Evolutionary conservation across 2,113 vertebrate genomes (phyloP), one percentile per base, ranked within the genome.

Genomic region (Heteronetta atricapilla): DNA sequence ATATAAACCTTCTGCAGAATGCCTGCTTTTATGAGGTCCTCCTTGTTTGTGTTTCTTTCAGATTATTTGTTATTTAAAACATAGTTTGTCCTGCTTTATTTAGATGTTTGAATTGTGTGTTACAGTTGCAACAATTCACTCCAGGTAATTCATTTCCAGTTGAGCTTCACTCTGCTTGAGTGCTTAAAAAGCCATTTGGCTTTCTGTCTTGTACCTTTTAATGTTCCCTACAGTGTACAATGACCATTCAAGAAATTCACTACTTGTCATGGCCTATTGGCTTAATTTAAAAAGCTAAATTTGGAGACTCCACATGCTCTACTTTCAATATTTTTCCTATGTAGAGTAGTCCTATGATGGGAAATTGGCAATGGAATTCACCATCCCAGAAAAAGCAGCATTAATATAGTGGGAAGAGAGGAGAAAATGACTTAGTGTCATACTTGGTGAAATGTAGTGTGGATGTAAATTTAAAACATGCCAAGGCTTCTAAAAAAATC

Each of bases 221-320:
- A 93, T 80, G 46, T 28, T 50, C 83, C 67, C 85, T 3, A 3
- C 70, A 70, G 78, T 36, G 67, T 89, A 59, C 75, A 96, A 55
- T 89, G 91, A 59, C 70, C 0, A 9, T 89, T 95, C 36, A 70
- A 89, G 78, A 93, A 94, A 87, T 77, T 86, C 79, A 75, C 60
- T 84, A 44, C 48, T 38, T 96, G 56, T 91, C 56, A 68, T 46
- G 50, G 58, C 70, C 46, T 89, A 69, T 85, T 87, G 67, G 38
- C 92, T 96, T 80, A 94, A 94, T 86, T 94, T 67, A 67, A 92
- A 95, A 93, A 93, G 46, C 36, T 82, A 85, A 92, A 90, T 75
- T 77, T 94, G 85, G 79, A 89, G 85, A 85, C 82, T 91, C 56
- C 68, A 70, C 77, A 73, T 93, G 64, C 36, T 95, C 29, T 89